Evolutionary conservation across 2,888 invertebrate species (phyloP).

Genomic region (Noctua pronuba): DNA sequence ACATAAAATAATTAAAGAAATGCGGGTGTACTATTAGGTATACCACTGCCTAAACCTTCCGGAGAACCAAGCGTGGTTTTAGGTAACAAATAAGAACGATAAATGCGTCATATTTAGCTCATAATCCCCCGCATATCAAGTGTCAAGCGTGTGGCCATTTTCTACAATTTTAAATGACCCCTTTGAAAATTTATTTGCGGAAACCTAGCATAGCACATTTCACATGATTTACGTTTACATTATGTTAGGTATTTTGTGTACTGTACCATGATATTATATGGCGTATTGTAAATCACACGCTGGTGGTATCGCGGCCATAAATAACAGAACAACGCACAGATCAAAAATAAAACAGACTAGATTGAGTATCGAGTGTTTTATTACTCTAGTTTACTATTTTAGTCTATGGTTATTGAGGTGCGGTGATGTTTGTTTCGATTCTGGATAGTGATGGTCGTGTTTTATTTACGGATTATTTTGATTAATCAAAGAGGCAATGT

Average conservation of each 20-base stretch:
- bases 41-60: background rate
- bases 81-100: background rate
- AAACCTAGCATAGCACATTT: slow-evolving; percentile 21
- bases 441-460: background rate
- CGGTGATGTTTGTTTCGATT: background rate
- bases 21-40: background rate
- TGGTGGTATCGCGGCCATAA: slow-evolving; percentile 58
- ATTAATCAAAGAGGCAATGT: background rate
- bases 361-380: slow-evolving; percentile 47
- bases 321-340: slow-evolving; percentile 65
- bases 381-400: slow-evolving; percentile 43
- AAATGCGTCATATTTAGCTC: background rate
- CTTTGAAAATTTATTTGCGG: slow-evolving; percentile 25
- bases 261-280: slow-evolving; percentile 31
- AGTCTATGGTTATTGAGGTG: slow-evolving; percentile 22
- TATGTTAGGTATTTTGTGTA: slow-evolving; percentile 33
- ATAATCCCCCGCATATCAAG: background rate
- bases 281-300: slow-evolving; percentile 54
- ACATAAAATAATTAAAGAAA: background rate
- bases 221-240: slow-evolving; percentile 26
- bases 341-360: slow-evolving; percentile 62
- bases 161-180: slow-evolving; percentile 1
- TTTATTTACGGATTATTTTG: background rate
- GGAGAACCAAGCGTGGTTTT: background rate
- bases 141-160: background rate